Conservation (phyloP, 2,113 vertebrate genomes). For the Leptocoma aspasia region DNA sequence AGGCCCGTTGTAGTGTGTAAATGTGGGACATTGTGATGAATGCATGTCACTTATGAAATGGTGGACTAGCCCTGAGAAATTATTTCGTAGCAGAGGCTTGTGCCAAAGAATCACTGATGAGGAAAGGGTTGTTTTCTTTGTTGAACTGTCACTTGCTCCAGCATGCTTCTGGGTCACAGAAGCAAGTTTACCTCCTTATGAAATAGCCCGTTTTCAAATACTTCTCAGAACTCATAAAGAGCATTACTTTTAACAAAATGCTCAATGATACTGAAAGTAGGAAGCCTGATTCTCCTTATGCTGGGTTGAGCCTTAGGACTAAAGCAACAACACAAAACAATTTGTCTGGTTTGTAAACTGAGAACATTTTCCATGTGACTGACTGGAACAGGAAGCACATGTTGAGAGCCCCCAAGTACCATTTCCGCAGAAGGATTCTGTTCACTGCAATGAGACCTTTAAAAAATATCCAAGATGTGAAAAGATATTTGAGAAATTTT, state of each 20-base stretch:
- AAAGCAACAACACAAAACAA: neutral
- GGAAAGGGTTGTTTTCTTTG: neutral
- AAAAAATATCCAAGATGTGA: constrained; percentile 50
- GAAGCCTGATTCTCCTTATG: constrained; percentile 33
- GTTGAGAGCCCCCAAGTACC: constrained; percentile 37
- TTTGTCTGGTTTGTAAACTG: constrained; percentile 43
- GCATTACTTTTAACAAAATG: neutral
- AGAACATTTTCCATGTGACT: constrained; percentile 58
- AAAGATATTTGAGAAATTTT: constrained; percentile 55
- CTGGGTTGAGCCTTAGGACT: neutral
- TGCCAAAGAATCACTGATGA: neutral
- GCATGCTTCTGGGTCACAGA: neutral
- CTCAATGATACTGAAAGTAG: constrained; percentile 1
- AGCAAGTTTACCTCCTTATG: neutral
- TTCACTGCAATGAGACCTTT: constrained; percentile 40
- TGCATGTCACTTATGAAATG: neutral
- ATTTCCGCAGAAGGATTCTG: constrained; percentile 42
- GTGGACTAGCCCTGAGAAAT: neutral
- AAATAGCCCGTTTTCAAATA: neutral
- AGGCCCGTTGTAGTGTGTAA: neutral
- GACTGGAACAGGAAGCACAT: constrained; percentile 55
- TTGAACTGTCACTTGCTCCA: neutral
- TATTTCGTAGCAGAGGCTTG: neutral
- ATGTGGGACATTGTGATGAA: neutral
- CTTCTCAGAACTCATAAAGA: neutral